phyloP scores from a whole-genome alignment of 2,113 vertebrate species.

The Pitta sordida region DNA sequence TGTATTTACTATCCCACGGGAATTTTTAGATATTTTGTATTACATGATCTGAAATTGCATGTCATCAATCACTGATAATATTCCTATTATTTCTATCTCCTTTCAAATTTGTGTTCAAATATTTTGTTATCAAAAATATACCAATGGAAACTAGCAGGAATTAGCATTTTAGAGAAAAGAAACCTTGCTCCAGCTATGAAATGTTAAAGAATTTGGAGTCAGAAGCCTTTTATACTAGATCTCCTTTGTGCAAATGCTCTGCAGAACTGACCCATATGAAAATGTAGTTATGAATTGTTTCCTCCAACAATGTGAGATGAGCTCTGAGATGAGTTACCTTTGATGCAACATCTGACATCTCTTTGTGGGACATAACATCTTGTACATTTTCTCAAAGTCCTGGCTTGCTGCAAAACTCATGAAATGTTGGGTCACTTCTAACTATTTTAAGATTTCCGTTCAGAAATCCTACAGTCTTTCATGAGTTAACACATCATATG shows the following conservation, averaged over 20 bases:
- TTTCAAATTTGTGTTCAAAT: constrained; percentile 10
- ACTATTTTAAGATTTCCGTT: background rate
- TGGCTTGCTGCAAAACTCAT: background rate
- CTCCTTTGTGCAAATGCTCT: background rate
- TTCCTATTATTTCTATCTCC: background rate
- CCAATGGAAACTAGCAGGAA: background rate
- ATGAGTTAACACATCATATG: background rate
- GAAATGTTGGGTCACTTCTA: background rate
- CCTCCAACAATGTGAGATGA: background rate
- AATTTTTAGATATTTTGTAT: constrained; percentile 7
- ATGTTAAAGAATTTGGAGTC: background rate
- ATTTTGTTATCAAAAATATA: constrained; percentile 20
- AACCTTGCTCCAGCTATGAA: background rate
- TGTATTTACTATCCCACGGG: background rate
- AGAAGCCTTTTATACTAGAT: background rate
- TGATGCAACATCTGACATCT: background rate
- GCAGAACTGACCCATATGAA: background rate
- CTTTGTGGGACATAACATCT: background rate
- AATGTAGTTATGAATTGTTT: background rate
- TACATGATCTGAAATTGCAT: background rate
- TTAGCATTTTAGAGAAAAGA: background rate
- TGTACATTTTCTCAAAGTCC: background rate
- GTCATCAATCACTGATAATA: background rate
- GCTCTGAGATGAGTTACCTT: background rate
- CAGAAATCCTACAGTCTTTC: background rate